Evolutionary conservation across 2,113 vertebrate species (phyloP).

Genomic region (Melanerpes aurifrons): DNA sequence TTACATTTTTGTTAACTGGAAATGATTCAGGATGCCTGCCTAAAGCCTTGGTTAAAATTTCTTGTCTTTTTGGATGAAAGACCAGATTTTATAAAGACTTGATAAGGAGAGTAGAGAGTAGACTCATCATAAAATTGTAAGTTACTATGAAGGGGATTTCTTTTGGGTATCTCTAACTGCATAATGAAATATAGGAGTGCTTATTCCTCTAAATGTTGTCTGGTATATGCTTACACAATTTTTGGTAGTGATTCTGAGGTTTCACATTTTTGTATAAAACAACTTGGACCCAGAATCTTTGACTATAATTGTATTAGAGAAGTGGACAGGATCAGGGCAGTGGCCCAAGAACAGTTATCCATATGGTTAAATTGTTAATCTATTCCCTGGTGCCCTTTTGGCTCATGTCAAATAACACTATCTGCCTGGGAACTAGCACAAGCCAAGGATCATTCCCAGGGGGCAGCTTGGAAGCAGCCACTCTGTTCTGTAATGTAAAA

Average conservation of each 20-base stretch:
- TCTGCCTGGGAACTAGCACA: not conserved
- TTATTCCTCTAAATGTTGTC: not conserved
- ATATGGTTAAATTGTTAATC: not conserved
- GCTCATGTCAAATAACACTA: not conserved
- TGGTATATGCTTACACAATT: not conserved
- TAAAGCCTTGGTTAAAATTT: not conserved
- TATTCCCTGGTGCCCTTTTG: conserved; percentile 20
- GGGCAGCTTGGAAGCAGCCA: not conserved
- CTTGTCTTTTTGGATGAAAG: not conserved
- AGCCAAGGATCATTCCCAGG: not conserved
- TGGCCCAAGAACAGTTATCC: not conserved
- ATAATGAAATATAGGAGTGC: not conserved
- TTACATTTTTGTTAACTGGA: not conserved
- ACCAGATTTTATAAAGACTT: not conserved
- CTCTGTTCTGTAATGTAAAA: not conserved
- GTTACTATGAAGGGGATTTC: not conserved
- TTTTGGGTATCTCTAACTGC: not conserved
- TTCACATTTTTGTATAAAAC: not conserved
- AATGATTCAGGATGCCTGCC: not conserved
- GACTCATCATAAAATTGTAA: not conserved
- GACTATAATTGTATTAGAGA: not conserved
- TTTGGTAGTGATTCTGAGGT: not conserved
- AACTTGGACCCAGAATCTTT: not conserved
- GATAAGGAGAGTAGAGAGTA: not conserved
- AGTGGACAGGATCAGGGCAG: not conserved